Conservation (phyloP, 2,113 vertebrate genomes). For the Ibidorhyncha struthersii region DNA sequence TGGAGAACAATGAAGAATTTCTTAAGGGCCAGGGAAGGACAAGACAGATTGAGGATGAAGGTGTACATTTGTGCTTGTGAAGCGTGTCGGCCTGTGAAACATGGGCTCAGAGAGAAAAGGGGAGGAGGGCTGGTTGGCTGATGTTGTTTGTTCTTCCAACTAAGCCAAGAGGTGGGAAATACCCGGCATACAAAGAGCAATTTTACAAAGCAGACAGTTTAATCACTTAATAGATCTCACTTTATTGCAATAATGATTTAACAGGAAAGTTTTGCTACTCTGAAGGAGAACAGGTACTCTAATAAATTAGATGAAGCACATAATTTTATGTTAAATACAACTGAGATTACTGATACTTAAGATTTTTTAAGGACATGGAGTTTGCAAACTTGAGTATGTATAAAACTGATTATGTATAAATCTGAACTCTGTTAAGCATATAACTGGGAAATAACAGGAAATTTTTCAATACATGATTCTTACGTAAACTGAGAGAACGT, state of each 20-base stretch:
- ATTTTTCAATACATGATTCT: background rate
- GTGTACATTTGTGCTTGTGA: rapidly evolving
- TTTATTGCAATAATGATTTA: background rate
- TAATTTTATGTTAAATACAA: background rate
- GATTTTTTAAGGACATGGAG: background rate
- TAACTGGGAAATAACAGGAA: background rate
- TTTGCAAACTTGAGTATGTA: background rate
- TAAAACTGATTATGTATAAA: background rate
- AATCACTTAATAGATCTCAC: background rate
- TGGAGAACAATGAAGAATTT: background rate
- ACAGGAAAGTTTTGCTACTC: background rate
- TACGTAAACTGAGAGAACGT: background rate
- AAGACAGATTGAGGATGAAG: background rate
- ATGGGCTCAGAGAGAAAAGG: background rate
- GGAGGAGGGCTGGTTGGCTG: too few relatives aligned
- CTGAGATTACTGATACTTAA: background rate
- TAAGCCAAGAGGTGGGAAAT: background rate
- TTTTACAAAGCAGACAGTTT: background rate
- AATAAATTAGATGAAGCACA: background rate
- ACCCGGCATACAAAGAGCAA: too few relatives aligned
- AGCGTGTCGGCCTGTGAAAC: rapidly evolving
- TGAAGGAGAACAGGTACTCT: background rate
- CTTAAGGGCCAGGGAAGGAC: background rate
- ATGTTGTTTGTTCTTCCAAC: background rate
- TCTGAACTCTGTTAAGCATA: background rate